Percentiles rank a stretch among this genome's conserved stretches.
Evolutionary conservation across 2,888 invertebrate species (phyloP).

Genomic region (Epistrophella euchroma): DNA sequence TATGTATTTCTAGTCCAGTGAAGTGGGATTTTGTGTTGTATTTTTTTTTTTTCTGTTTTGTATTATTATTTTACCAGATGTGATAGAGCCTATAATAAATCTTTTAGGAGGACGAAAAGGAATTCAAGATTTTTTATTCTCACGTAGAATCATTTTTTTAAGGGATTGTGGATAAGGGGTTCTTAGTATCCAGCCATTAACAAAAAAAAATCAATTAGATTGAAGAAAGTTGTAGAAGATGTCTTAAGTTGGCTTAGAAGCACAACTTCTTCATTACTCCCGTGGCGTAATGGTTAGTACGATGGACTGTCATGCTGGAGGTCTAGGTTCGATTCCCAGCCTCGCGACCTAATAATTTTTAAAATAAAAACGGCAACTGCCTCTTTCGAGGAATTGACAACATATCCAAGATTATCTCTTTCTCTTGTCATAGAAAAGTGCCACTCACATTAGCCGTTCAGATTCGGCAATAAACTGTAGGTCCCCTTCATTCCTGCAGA

Average conservation of each 20-base stretch:
- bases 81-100: slow-evolving; percentile 33
- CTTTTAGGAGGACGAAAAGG: slow-evolving; percentile 5
- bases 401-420: too few species aligned
- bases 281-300: too few species aligned
- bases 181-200: neutral
- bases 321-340: too few species aligned
- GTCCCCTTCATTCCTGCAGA: too few species aligned
- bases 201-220: slow-evolving; percentile 16
- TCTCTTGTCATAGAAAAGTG: too few species aligned
- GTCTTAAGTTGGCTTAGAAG: neutral
- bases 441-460: too few species aligned
- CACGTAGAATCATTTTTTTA: neutral
- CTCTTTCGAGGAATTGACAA: too few species aligned
- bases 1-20: neutral
- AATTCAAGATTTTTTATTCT: neutral
- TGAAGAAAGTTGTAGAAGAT: neutral
- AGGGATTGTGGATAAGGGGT: neutral
- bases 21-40: neutral
- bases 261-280: too few species aligned
- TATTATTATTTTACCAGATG: neutral
- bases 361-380: too few species aligned
- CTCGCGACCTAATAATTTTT: too few species aligned
- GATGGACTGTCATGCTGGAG: too few species aligned
- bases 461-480: too few species aligned
- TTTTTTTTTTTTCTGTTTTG: neutral